phyloP scores from a whole-genome alignment of 2,888 invertebrate species.

The Lomographa bimaculata region DNA sequence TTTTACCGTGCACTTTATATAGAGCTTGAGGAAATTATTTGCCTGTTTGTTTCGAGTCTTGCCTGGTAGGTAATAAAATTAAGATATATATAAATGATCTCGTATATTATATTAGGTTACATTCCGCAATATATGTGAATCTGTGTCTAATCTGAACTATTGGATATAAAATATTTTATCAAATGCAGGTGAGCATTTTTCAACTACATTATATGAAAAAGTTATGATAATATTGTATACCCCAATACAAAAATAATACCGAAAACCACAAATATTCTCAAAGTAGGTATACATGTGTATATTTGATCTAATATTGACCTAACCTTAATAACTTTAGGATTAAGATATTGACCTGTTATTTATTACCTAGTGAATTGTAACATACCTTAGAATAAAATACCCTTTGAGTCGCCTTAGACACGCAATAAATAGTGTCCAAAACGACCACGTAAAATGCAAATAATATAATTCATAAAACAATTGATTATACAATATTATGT shows the following conservation, averaged over 20 bases:
- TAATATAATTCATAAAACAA: too few species aligned
- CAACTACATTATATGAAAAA: too few species aligned
- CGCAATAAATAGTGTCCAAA: not conserved
- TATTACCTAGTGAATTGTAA: slow-evolving; percentile 34
- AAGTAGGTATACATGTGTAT: too few species aligned
- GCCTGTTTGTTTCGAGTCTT: slow-evolving; percentile 19
- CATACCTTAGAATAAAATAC: slow-evolving; percentile 33
- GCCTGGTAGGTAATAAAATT: slow-evolving; percentile 22
- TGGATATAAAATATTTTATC: too few species aligned
- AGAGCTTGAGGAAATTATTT: slow-evolving; percentile 10
- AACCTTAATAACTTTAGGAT: slow-evolving; percentile 3
- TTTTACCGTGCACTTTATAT: slow-evolving; percentile 21
- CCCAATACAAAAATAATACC: too few species aligned
- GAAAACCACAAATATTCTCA: too few species aligned
- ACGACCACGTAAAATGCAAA: not conserved
- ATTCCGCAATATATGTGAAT: slow-evolving; percentile 13
- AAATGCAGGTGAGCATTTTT: too few species aligned
- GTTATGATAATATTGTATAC: too few species aligned
- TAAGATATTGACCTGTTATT: slow-evolving; percentile 6
- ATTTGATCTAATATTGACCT: too few species aligned
- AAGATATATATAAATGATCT: slow-evolving; percentile 30
- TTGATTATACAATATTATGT: too few species aligned
- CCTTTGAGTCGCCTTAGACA: slow-evolving; percentile 31
- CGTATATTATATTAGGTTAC: slow-evolving; percentile 12
- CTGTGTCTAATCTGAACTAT: slow-evolving; percentile 11